These are phyloP conservation scores for Artibeus lituratus DNA, from an alignment of 2,797 vertebrate genomes.

Conservation along the genomic window DNA sequence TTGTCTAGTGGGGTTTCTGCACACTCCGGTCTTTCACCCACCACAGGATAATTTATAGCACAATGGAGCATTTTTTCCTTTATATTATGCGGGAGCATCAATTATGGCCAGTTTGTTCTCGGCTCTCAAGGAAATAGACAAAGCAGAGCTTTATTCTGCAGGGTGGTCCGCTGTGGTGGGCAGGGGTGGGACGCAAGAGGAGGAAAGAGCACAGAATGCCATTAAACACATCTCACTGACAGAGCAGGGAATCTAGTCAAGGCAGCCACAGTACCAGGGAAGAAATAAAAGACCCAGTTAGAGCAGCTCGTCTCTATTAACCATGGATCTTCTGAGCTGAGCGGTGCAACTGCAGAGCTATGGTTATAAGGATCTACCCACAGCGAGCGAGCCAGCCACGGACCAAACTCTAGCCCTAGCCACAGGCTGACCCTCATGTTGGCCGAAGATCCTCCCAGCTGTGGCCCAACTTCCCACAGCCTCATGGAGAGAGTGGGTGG, in stretches of 20 bases:
- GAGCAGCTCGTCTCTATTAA: not conserved
- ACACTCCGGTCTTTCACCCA: slow-evolving; percentile 78
- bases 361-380: not conserved
- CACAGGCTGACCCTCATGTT: not conserved
- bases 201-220: not conserved
- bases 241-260: not conserved
- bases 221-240: not conserved
- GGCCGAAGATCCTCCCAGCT: not conserved
- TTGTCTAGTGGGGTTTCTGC: slow-evolving; percentile 83
- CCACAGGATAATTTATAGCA: slow-evolving; percentile 84
- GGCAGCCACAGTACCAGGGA: not conserved
- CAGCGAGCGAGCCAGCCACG: not conserved
- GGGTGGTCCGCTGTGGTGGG: not conserved
- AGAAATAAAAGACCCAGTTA: not conserved
- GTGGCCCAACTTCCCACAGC: not conserved
- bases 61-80: slow-evolving; percentile 79
- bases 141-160: slow-evolving; percentile 59
- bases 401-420: not conserved
- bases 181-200: not conserved
- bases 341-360: rapidly evolving
- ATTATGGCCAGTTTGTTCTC: slow-evolving; percentile 85
- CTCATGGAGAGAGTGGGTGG: not conserved
- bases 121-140: slow-evolving; percentile 82
- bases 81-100: slow-evolving; percentile 81
- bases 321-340: not conserved